A percentile compares a stretch with the other conserved stretches of the same genome.
Evolutionary conservation across 2,888 invertebrate genomes (phyloP).

Genomic region (Brassicogethes aeneus): DNA sequence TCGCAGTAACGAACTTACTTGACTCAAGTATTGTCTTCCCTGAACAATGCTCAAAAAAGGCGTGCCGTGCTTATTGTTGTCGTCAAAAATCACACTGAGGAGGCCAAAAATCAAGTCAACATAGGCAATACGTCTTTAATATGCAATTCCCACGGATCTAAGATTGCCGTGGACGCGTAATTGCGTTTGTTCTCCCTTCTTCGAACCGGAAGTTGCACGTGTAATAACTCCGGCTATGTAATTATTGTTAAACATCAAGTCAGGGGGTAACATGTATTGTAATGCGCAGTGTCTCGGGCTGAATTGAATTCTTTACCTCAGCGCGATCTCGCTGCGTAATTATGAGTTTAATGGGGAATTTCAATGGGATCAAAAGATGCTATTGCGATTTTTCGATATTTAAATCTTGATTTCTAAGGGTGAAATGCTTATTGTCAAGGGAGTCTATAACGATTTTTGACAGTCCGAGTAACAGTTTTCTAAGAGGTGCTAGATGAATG

Average conservation of each 20-base stretch:
- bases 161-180: constrained; percentile 23
- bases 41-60: no score
- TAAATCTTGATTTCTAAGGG: background rate
- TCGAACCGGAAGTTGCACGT: constrained; percentile 36
- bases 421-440: background rate
- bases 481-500: no score
- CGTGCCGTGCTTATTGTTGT: background rate
- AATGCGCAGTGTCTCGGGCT: constrained; percentile 15
- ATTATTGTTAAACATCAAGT: constrained; percentile 26
- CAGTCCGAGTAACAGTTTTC: no score
- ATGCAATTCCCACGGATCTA: constrained; percentile 32
- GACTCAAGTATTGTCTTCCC: no score
- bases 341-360: constrained; percentile 21
- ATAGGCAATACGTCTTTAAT: constrained; percentile 4
- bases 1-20: no score
- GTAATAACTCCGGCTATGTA: constrained; percentile 26
- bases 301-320: constrained; percentile 23
- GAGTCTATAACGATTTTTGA: background rate
- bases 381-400: constrained; percentile 8
- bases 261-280: constrained; percentile 28
- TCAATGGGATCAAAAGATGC: constrained; percentile 12
- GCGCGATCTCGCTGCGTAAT: constrained; percentile 28
- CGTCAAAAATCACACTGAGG: background rate
- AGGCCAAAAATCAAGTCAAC: constrained; percentile 1
- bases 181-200: constrained; percentile 25